Conservation (phyloP, 1,140 invertebrate genomes). For the Drepana arcuata region DNA sequence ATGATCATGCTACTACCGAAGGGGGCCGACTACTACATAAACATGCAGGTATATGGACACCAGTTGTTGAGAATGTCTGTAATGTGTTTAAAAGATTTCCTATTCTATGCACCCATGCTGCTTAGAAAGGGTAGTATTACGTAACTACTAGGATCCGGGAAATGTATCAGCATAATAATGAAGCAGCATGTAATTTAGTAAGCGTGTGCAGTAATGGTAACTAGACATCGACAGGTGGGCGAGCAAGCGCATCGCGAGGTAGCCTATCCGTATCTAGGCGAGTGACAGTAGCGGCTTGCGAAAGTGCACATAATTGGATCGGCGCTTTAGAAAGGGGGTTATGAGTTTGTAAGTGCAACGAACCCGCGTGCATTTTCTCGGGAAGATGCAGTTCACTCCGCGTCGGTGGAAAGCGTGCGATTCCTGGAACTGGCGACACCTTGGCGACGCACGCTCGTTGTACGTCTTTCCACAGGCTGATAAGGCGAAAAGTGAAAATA, state of each 20-base stretch:
- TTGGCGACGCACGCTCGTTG: slow-evolving; percentile 22
- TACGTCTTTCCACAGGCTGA: slow-evolving; percentile 3
- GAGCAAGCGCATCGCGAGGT: slow-evolving; percentile 50
- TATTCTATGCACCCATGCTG: too few relatives aligned
- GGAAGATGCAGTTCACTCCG: slow-evolving; percentile 55
- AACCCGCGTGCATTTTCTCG: slow-evolving; percentile 64
- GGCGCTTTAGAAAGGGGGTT: slow-evolving; percentile 70
- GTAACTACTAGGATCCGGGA: too few relatives aligned
- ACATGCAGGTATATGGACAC: too few relatives aligned
- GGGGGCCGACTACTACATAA: too few relatives aligned
- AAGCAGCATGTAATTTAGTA: too few relatives aligned
- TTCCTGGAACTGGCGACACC: slow-evolving; percentile 51
- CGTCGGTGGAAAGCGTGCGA: slow-evolving; percentile 53
- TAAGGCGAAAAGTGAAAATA: slow-evolving; percentile 64
- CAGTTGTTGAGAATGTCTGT: too few relatives aligned
- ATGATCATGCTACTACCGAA: too few relatives aligned
- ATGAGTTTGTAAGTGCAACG: slow-evolving; percentile 70
- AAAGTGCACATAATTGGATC: slow-evolving; percentile 72
- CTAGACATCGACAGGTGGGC: slow-evolving; percentile 37
- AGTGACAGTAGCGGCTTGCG: slow-evolving; percentile 67
- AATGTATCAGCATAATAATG: too few relatives aligned
- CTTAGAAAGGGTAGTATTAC: too few relatives aligned
- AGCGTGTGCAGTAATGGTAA: slow-evolving; percentile 10
- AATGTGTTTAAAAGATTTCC: too few relatives aligned
- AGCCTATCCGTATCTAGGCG: slow-evolving; percentile 69